Conservation (phyloP, 2,888 invertebrate genomes). For the Sericinus montela region DNA sequence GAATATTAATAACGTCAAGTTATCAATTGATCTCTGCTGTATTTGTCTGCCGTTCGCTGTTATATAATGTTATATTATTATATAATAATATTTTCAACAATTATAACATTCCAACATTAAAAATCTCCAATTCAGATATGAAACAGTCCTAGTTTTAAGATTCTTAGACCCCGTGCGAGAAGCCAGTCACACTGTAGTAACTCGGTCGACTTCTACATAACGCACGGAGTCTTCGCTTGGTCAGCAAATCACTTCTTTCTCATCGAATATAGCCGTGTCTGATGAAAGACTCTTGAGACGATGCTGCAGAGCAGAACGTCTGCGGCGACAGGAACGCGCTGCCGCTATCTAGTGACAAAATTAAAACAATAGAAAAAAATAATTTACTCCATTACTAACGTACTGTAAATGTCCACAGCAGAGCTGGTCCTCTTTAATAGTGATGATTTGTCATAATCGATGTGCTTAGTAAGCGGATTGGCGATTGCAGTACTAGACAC, state of each 20-base stretch:
- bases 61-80: too few relatives aligned
- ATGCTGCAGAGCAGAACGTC: conserved; percentile 88
- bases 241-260: conserved; percentile 96
- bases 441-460: too few relatives aligned
- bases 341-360: conserved; percentile 47
- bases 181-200: conserved; percentile 91
- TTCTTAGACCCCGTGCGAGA: conserved; percentile 57
- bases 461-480: too few relatives aligned
- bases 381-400: too few relatives aligned
- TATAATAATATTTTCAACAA: conserved; percentile 16
- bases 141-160: conserved; percentile 17
- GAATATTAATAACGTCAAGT: background rate
- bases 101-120: conserved; percentile 15
- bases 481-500: too few relatives aligned
- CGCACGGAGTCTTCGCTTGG: conserved; percentile 97
- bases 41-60: background rate
- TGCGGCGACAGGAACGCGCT: conserved; percentile 81
- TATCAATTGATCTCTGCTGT: conserved; percentile 1
- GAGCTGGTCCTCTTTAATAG: too few relatives aligned
- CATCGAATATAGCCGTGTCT: conserved; percentile 90
- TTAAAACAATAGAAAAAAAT: background rate
- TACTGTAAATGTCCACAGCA: too few relatives aligned
- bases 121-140: conserved; percentile 20
- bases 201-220: conserved; percentile 93
- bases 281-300: conserved; percentile 89